Evolutionary conservation across 1,140 invertebrate species (phyloP), one percentile per base, ranked within the genome.

Genomic region (Dryas iulia): DNA sequence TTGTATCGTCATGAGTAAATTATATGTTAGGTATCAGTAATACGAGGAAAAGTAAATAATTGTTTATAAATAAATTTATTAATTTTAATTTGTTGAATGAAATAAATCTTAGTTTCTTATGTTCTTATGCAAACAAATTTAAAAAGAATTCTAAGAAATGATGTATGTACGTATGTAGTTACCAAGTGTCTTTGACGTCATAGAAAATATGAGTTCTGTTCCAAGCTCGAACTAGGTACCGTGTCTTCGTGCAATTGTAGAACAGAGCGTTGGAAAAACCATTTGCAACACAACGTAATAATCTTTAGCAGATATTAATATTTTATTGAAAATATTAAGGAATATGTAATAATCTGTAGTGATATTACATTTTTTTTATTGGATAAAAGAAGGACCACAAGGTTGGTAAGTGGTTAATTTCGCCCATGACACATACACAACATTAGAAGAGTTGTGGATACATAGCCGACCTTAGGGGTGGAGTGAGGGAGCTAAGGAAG

Each of bases 101-200:
- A n/a, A n/a, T n/a, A n/a, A n/a, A n/a, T n/a, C n/a, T n/a, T n/a
- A n/a, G n/a, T n/a, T n/a, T n/a, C n/a, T n/a, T n/a, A n/a, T n/a
- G n/a, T n/a, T n/a, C n/a, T n/a, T n/a, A n/a, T n/a, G 14, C 30
- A 47, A 18, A 47, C 14, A 47, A 21, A 21, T 21, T 47, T 47
- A n/a, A 47, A 18, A 47, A 47, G 14, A 47, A 47, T 47, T 47
- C 39, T 47, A 7, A 47, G 39, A 47, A 47, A 21, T 18, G 3
- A 11, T 47, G 18, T 6, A n/a, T n/a, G n/a, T n/a, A n/a, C n/a
- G n/a, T n/a, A n/a, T n/a, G n/a, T n/a, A n/a, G n/a, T 28, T 47
- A 28, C 60, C 31, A 30, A 53, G 33, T 10, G n/a, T 28, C 8
- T 31, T 58, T 58, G 54, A 54, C 56, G 63, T 39, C 52, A 25